Evolutionary conservation across 1,140 invertebrate species (phyloP).

Genomic region (Heliothis subflexa): DNA sequence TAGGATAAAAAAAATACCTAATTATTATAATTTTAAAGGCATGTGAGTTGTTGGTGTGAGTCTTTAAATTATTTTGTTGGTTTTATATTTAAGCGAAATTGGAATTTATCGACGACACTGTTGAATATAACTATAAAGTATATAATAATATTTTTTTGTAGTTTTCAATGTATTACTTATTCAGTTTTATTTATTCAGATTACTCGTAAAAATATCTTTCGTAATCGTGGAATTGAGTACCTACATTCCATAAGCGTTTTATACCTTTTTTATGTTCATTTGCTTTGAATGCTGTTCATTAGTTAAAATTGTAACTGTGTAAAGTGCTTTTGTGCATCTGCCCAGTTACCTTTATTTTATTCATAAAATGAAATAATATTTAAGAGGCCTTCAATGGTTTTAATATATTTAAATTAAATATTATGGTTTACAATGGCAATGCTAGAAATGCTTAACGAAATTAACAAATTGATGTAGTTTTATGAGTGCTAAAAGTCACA

Average conservation of each 20-base stretch:
- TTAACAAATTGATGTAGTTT: not conserved
- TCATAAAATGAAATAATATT: too few relatives aligned
- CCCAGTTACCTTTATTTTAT: too few relatives aligned
- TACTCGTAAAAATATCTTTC: not conserved
- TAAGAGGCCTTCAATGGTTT: not conserved
- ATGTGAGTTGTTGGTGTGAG: slow-evolving; percentile 11
- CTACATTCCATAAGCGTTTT: not conserved
- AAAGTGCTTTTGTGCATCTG: not conserved
- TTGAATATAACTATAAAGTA: not conserved
- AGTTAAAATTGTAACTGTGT: not conserved
- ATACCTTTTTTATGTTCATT: not conserved
- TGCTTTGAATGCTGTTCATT: not conserved
- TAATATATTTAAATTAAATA: not conserved
- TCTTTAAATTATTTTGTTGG: slow-evolving; percentile 17
- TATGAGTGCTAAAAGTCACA: not conserved
- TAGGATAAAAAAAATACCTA: slow-evolving; percentile 20
- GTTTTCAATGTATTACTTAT: not conserved
- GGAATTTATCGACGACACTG: not conserved
- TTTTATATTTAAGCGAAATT: not conserved
- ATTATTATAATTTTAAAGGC: slow-evolving; percentile 10
- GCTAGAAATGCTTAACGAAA: too few relatives aligned
- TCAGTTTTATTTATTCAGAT: slow-evolving; percentile 6
- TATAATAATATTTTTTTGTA: not conserved
- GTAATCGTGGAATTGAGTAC: slow-evolving; percentile 16
- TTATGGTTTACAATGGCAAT: not conserved